Evolutionary conservation across 2,797 vertebrate species (phyloP).

Genomic region (Borostomias antarcticus): DNA sequence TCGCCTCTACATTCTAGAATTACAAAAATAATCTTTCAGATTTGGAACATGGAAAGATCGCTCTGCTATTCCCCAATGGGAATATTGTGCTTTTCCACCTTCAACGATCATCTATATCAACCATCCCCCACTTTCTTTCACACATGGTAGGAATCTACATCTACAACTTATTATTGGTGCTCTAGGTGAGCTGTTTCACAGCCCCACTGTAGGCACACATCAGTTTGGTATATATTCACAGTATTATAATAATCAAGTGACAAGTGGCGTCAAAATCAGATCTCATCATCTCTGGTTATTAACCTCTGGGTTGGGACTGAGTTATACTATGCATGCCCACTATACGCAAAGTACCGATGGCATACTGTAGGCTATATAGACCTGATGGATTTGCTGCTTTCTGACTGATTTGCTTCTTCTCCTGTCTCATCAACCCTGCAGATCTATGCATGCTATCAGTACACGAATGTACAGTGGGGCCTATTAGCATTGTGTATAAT

Average conservation of each 20-base stretch:
- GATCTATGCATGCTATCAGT: too few relatives aligned
- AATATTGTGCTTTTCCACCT: constrained; percentile 17
- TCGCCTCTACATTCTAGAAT: constrained; percentile 40
- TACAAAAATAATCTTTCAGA: constrained; percentile 49
- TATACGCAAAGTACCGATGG: too few relatives aligned
- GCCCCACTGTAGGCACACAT: neutral
- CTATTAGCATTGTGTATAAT: too few relatives aligned
- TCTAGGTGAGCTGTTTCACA: too few relatives aligned
- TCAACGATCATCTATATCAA: constrained; percentile 12
- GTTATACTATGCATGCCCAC: too few relatives aligned
- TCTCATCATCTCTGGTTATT: too few relatives aligned
- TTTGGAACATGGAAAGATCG: constrained; percentile 10
- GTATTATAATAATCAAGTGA: neutral
- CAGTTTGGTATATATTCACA: neutral
- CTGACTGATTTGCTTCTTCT: too few relatives aligned
- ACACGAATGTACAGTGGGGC: neutral
- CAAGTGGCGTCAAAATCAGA: neutral
- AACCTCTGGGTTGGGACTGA: too few relatives aligned
- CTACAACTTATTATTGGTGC: too few relatives aligned
- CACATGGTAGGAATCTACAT: too few relatives aligned
- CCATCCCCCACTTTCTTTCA: neutral
- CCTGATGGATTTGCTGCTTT: too few relatives aligned
- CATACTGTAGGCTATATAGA: too few relatives aligned
- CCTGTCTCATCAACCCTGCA: neutral
- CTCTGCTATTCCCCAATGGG: neutral